Evolutionary conservation across 2,888 invertebrate genomes (phyloP), one percentile per base, ranked within the genome.

Genomic region (Herminia tarsipennalis): DNA sequence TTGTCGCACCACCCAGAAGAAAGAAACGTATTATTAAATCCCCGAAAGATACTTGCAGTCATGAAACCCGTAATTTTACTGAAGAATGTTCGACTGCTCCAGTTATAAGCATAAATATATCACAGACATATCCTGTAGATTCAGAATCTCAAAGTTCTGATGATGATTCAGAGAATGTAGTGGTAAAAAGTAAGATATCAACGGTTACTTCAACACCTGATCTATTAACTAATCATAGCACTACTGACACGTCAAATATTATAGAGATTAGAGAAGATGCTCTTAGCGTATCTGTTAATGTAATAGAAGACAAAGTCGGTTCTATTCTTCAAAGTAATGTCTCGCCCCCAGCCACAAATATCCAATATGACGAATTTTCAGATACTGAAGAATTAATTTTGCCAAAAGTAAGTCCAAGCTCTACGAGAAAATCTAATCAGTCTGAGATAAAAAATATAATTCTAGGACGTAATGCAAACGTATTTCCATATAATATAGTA

Each of bases 81-180:
- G 71, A 82, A 49, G 88, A 92, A 25, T 71, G 51, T 48, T 78
- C 81, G 53, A 72, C 81, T 32, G 76, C 92, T 8, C 88, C 92
- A 25, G 80, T 93, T 2, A 92, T 94, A 28, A 93, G 92, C 56
- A 94, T 94, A 41, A 94, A 93, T 63, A 93, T 94, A 57, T 92
- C 93, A 1, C 93, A 93, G 55, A 83, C 90, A 34, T 93, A 91
- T 71, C 70, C 85, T 14, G 74, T 72, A 5, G 90, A 90, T 48
- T 81, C 86, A 22, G 91, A 88, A 58, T 74, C 85, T 10, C 79
- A 88, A 63, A 83, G 78, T 61, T 93, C 93, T 10, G 93, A 92
- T 53, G 93, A 93, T 57, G 91, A 88, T 66, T 70, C 84, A 42
- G 88, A 88, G 22, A 66, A 54, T 22, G 44, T 46, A 25, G 40